A percentile compares a stretch with the other conserved stretches of the same genome.
Conservation (phyloP, 2,888 invertebrate genomes). For the Trichogramma evanescens region DNA sequence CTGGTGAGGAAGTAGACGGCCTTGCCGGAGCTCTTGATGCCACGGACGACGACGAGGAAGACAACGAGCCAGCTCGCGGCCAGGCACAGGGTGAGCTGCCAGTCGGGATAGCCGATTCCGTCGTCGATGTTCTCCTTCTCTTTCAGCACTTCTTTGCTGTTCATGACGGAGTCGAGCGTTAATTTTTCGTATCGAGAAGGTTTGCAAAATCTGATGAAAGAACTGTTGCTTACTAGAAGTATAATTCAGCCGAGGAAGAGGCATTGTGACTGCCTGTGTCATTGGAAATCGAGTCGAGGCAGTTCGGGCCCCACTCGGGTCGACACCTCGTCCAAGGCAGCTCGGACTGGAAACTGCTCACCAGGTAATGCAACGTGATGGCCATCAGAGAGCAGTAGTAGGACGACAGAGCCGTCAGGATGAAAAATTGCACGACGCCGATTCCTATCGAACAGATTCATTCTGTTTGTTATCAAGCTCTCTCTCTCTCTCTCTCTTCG, state of each 20-base stretch:
- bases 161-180: neutral
- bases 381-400: slow-evolving; percentile 50
- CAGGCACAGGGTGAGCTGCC: slow-evolving; percentile 51
- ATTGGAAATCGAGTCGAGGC: slow-evolving; percentile 28
- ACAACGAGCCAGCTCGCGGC: slow-evolving; percentile 51
- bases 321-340: slow-evolving; percentile 48
- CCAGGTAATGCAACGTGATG: slow-evolving; percentile 46
- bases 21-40: slow-evolving; percentile 57
- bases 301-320: slow-evolving; percentile 35
- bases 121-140: slow-evolving; percentile 49
- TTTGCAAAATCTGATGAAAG: neutral
- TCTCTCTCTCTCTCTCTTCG: too few relatives aligned
- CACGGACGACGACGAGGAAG: slow-evolving; percentile 51
- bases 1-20: slow-evolving; percentile 66
- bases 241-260: slow-evolving; percentile 25
- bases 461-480: too few relatives aligned
- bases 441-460: slow-evolving; percentile 22
- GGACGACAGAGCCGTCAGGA: slow-evolving; percentile 43
- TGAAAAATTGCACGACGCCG: slow-evolving; percentile 48
- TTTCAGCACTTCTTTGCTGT: slow-evolving; percentile 51
- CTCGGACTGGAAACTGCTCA: slow-evolving; percentile 40
- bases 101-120: slow-evolving; percentile 55
- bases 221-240: slow-evolving; percentile 22
- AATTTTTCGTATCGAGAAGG: neutral
- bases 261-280: neutral